Conservation (phyloP, 2,888 invertebrate genomes). For the Proisotoma minuta region DNA sequence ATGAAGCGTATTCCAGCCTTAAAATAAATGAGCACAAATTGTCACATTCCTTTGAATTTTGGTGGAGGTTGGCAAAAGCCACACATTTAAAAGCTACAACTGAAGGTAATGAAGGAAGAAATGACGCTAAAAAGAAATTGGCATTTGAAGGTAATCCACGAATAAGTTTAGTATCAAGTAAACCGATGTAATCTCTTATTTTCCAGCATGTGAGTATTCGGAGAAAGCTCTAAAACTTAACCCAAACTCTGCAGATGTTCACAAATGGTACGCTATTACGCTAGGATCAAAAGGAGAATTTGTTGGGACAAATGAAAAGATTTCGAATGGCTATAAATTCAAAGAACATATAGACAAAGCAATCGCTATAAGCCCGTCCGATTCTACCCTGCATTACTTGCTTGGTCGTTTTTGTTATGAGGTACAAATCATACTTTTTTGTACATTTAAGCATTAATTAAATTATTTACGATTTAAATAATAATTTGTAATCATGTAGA, state of each 20-base stretch:
- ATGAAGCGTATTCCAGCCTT: constrained; percentile 50
- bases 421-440: constrained; percentile 50
- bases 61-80: constrained; percentile 53
- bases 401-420: constrained; percentile 66
- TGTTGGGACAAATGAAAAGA: constrained; percentile 61
- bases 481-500: constrained; percentile 50
- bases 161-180: not conserved
- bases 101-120: constrained; percentile 47
- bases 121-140: constrained; percentile 50
- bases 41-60: constrained; percentile 49
- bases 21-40: constrained; percentile 49
- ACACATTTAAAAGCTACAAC: constrained; percentile 50
- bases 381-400: constrained; percentile 60
- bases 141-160: constrained; percentile 47
- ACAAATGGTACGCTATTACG: constrained; percentile 70
- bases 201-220: constrained; percentile 58
- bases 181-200: constrained; percentile 4
- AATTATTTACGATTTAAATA: not conserved
- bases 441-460: constrained; percentile 3
- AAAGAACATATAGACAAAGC: constrained; percentile 66
- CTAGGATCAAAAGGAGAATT: constrained; percentile 61
- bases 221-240: constrained; percentile 56
- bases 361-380: constrained; percentile 58
- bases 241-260: constrained; percentile 57
- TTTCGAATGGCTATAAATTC: constrained; percentile 62